phyloP scores from a whole-genome alignment of 2,113 vertebrate genomes.

The Platysternon megacephalum region DNA sequence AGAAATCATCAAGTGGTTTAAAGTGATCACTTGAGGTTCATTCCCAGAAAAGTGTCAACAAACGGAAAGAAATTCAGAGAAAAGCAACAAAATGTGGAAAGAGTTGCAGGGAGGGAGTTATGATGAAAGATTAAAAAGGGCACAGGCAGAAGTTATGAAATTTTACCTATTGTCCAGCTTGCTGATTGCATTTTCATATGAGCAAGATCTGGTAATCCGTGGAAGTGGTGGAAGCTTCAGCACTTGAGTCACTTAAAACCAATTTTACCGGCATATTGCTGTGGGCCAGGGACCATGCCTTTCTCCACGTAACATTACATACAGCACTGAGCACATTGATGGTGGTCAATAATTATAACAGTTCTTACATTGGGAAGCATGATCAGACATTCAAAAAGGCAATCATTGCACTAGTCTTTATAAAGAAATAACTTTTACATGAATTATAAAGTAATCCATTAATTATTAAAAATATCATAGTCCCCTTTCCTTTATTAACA shows the following conservation, averaged over 20 bases:
- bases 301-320: neutral
- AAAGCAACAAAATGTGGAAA: neutral
- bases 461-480: neutral
- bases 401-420: neutral
- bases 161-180: too few species aligned
- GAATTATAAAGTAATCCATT: neutral
- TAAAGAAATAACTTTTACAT: neutral
- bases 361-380: neutral
- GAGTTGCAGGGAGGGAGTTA: neutral
- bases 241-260: neutral
- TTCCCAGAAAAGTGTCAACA: neutral
- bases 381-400: neutral
- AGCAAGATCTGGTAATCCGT: neutral
- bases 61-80: neutral
- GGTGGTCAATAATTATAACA: neutral
- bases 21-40: neutral
- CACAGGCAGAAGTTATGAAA: rapidly evolving
- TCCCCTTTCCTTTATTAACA: neutral
- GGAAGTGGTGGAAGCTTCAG: neutral
- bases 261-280: neutral
- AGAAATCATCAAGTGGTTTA: neutral
- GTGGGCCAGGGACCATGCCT: neutral
- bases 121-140: neutral
- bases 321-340: neutral
- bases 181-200: too few species aligned